A percentile compares a stretch with the other conserved stretches of the same genome.
phyloP scores from a whole-genome alignment of 2,888 invertebrate species.

The Orgyia antiqua region DNA sequence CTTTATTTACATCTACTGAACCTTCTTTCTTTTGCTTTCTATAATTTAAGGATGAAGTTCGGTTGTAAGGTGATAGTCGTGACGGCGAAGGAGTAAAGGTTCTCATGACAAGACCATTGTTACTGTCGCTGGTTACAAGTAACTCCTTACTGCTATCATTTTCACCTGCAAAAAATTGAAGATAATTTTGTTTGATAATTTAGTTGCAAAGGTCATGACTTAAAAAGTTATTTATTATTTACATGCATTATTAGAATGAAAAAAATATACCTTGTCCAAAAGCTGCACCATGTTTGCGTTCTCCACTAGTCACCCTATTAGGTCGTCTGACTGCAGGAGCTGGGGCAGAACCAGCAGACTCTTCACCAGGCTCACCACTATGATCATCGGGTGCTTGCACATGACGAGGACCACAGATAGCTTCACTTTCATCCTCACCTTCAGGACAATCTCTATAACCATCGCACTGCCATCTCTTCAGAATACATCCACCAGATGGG shows the following conservation, averaged over 20 bases:
- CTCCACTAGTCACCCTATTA: conserved; percentile 26
- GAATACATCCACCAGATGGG: conserved; percentile 54
- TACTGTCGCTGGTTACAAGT: conserved; percentile 78
- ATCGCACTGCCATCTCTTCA: conserved; percentile 66
- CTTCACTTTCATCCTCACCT: conserved; percentile 56
- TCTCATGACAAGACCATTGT: conserved; percentile 43
- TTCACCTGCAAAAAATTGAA: conserved; percentile 51
- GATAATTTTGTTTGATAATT: no score
- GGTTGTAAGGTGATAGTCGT: conserved; percentile 51
- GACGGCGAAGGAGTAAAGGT: conserved; percentile 58
- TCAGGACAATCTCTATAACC: conserved; percentile 66
- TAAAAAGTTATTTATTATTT: no score
- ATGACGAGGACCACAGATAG: conserved; percentile 27
- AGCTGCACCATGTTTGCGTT: conserved; percentile 3
- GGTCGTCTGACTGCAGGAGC: conserved; percentile 53
- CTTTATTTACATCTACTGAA: conserved; percentile 2
- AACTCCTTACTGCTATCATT: conserved; percentile 80
- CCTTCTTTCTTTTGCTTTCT: conserved; percentile 3
- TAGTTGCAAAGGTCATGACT: no score
- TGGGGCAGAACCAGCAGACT: conserved; percentile 61
- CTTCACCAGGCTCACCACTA: conserved; percentile 46
- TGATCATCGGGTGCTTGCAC: conserved; percentile 13
- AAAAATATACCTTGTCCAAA: background rate
- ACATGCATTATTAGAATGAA: no score
- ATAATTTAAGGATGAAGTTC: background rate